These are phyloP conservation scores for Onthophagus sagittarius DNA, from an alignment of 2,888 invertebrate genomes.

Conservation along the genomic window DNA sequence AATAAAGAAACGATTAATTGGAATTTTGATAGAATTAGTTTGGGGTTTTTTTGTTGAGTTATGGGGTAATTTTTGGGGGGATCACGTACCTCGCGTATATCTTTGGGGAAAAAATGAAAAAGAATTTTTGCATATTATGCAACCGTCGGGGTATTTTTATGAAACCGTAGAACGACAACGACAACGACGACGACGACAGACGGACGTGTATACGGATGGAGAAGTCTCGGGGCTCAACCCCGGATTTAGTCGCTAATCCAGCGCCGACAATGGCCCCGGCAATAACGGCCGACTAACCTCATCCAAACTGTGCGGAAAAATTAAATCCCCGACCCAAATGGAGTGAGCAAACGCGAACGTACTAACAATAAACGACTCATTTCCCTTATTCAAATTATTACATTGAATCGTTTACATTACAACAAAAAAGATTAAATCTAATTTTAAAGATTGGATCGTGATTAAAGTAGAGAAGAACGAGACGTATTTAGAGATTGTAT, in stretches of 20 bases:
- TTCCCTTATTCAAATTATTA: neutral
- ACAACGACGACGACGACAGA: neutral
- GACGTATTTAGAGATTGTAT: neutral
- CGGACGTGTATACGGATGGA: neutral
- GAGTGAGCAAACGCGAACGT: constrained; percentile 1
- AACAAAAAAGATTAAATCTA: too few species aligned
- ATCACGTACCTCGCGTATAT: neutral
- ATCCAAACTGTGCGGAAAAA: constrained; percentile 6
- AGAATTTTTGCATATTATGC: too few species aligned
- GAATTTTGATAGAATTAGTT: neutral
- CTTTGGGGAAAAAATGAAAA: neutral
- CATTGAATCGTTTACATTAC: neutral
- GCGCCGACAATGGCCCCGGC: constrained; percentile 1
- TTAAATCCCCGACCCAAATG: constrained; percentile 3
- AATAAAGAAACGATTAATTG: neutral
- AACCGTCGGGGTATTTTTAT: too few species aligned
- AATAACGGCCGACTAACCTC: constrained; percentile 8
- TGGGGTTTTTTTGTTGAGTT: neutral
- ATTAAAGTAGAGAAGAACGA: too few species aligned
- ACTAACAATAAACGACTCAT: neutral
- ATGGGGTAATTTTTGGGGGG: neutral
- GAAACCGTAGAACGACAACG: neutral
- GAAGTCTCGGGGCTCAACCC: neutral
- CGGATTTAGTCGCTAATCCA: constrained; percentile 11
- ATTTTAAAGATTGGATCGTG: too few species aligned